phyloP scores from a whole-genome alignment of 2,113 vertebrate genomes.

The Marmota monax region DNA sequence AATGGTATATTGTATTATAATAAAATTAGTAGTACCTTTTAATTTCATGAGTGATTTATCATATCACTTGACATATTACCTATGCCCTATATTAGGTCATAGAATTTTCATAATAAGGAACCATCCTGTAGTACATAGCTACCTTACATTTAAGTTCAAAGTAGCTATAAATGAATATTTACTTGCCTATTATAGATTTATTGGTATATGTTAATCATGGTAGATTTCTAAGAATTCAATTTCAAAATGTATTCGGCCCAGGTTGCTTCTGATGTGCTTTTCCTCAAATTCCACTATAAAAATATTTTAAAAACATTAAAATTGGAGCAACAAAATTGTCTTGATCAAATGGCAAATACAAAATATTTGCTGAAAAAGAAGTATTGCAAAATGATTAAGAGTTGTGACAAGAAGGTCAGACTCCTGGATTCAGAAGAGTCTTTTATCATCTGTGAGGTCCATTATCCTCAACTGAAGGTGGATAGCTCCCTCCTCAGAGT shows the following conservation, averaged over 20 bases:
- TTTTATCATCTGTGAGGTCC: not conserved
- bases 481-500: not conserved
- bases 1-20: not conserved
- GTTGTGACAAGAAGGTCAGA: not conserved
- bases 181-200: not conserved
- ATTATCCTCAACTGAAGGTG: not conserved
- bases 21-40: not conserved
- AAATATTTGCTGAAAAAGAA: not conserved
- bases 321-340: not conserved
- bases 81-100: not conserved
- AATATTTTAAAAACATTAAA: not conserved
- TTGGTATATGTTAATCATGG: not conserved
- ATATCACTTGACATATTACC: not conserved
- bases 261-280: not conserved
- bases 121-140: not conserved
- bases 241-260: not conserved
- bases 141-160: not conserved
- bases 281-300: not conserved
- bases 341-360: not conserved
- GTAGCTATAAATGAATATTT: not conserved
- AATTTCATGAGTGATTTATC: not conserved
- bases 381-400: not conserved
- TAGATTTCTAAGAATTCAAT: constrained; percentile 21
- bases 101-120: constrained; percentile 25
- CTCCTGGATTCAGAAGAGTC: not conserved